phyloP scores from a whole-genome alignment of 2,797 vertebrate genomes.

The Pachyuromys duprasi region DNA sequence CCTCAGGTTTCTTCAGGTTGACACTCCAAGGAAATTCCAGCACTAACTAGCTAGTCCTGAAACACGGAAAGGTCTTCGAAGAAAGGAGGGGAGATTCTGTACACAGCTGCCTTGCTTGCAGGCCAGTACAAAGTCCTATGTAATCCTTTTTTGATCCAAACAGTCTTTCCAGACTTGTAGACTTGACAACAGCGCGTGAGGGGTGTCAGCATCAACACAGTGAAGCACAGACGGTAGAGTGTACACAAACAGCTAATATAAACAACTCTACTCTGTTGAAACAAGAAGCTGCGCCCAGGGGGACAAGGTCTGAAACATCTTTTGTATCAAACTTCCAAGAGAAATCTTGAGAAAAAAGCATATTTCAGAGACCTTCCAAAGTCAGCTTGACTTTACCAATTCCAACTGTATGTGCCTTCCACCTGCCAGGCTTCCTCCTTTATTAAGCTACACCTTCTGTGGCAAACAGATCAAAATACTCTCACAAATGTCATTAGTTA shows the following conservation, averaged over 20 bases:
- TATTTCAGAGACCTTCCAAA: constrained; percentile 33
- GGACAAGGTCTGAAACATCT: neutral
- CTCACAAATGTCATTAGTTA: constrained; percentile 24
- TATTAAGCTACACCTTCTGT: neutral
- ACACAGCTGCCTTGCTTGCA: neutral
- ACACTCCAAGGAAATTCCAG: neutral
- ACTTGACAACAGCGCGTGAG: neutral
- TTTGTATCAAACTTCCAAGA: neutral
- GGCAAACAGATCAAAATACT: constrained; percentile 20
- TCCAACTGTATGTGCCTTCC: neutral
- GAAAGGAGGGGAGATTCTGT: neutral
- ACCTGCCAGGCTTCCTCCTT: neutral
- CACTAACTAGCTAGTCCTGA: neutral
- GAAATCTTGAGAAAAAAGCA: neutral
- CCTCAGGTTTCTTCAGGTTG: neutral
- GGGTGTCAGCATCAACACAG: neutral
- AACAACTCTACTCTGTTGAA: neutral
- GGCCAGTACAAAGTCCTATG: neutral
- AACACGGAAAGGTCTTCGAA: neutral
- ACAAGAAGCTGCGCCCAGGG: neutral
- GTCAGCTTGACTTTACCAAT: neutral
- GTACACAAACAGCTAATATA: too few relatives aligned
- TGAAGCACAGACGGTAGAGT: neutral
- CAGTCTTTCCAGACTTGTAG: neutral
- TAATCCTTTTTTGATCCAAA: constrained; percentile 29